Conservation (phyloP, 2,888 invertebrate species). For the Mantis religiosa region DNA sequence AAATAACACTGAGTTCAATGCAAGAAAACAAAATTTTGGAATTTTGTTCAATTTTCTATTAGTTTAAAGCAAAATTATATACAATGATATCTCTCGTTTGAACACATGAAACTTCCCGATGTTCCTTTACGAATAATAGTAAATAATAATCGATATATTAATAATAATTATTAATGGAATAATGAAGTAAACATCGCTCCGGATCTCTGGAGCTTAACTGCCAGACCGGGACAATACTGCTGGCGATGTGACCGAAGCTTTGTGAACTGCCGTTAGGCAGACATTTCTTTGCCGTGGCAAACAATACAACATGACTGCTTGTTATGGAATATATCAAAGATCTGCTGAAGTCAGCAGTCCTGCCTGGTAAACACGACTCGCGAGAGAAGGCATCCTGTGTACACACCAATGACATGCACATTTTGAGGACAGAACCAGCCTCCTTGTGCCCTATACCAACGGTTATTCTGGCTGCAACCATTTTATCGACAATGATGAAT, state of each 20-base stretch:
- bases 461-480: constrained; percentile 1
- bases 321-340: constrained; percentile 8
- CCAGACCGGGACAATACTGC: no score
- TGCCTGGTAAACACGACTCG: constrained; percentile 3
- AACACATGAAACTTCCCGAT: no score
- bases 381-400: not conserved
- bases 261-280: not conserved
- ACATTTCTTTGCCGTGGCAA: not conserved
- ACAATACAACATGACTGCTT: not conserved
- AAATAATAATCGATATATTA: no score
- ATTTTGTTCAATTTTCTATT: no score
- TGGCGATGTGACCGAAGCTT: not conserved
- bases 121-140: no score
- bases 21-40: no score
- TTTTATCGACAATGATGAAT: constrained; percentile 22
- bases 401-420: constrained; percentile 3
- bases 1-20: no score
- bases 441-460: not conserved
- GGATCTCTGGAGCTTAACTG: no score
- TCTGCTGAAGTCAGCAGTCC: constrained; percentile 6
- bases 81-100: no score
- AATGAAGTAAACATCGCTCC: no score
- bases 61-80: no score
- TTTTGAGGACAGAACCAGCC: not conserved
- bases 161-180: no score